Percentiles rank a stretch among this genome's conserved stretches.
These are phyloP conservation scores for Chrysogorgia sp. DNA, from an alignment of 92 coral and sea anemone species.

Conservation along the genomic window DNA sequence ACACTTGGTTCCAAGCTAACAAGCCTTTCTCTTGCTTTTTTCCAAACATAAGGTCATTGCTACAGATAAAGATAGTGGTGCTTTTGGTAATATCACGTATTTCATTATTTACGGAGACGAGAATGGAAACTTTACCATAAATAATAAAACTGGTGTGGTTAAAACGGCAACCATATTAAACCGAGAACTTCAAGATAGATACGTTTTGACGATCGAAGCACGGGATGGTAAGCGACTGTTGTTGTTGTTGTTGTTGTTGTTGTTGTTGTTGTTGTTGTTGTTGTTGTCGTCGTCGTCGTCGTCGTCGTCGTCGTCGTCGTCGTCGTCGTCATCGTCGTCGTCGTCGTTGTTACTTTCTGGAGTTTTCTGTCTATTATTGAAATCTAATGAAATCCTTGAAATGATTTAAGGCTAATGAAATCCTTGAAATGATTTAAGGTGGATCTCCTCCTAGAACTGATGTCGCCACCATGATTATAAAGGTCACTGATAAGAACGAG, in stretches of 20 bases:
- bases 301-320: not conserved
- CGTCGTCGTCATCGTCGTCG: not conserved
- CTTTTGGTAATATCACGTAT: conserved; percentile 17
- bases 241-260: not conserved
- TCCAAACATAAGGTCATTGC: conserved; percentile 7
- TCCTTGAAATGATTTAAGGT: conserved; percentile 10
- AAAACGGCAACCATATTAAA: conserved; percentile 22
- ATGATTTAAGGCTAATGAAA: conserved; percentile 5
- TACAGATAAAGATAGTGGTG: conserved; percentile 28
- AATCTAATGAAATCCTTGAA: not conserved
- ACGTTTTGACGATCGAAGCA: conserved; percentile 31
- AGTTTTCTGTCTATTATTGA: not conserved
- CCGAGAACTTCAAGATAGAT: conserved; percentile 16
- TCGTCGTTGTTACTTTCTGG: not conserved
- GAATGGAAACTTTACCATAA: conserved; percentile 34
- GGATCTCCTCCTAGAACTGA: conserved; percentile 43
- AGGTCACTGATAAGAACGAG: conserved; percentile 65
- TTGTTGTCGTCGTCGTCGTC: not conserved
- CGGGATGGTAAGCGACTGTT: conserved; percentile 29
- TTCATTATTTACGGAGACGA: conserved; percentile 28
- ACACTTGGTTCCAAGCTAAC: not conserved
- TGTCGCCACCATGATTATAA: conserved; percentile 10
- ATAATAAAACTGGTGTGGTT: conserved; percentile 25
- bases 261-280: not conserved
- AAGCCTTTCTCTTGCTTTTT: not conserved